Evolutionary conservation across 2,888 invertebrate genomes (phyloP), one percentile per base, ranked within the genome.

Genomic region (Drosophila kokeensis): DNA sequence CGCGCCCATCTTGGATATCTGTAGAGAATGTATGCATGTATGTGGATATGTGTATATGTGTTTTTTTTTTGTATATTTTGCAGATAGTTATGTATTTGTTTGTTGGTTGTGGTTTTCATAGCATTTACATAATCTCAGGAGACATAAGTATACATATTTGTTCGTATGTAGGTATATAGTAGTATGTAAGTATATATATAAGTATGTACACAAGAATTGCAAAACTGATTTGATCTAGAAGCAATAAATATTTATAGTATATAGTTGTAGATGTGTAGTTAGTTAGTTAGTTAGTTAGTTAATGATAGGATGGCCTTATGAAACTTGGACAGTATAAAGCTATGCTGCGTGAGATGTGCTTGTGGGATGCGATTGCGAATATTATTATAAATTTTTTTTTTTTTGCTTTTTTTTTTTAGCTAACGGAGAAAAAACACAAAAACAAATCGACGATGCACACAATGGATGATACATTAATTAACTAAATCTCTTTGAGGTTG

Each of bases 381-480:
- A 30, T 30, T 10, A 30, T 30, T 10, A 10, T 10, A 0, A 2
- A 0, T 7, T 7, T 10, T 30, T 32, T 53, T 24, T 64, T 21
- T n/a, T 13, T 18, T 18, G 13, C 45, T 21, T 48, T 30, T 11
- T 21, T 29, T 50, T 27, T 67, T 29, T 34, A 5, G 15, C 62
- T 29, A 29, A 48, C 11, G 18, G 24, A 58, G 27, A 69, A 60
- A 73, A 62, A 70, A 71, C 64, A 75, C 60, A 76, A 75, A 86
- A 75, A 71, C 76, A 74, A 77, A 74, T 73, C 60, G 50, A 65
- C 36, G 79, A 71, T 71, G 76, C 70, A 73, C 66, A 72, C 73
- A 72, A 59, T 65, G 55, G 52, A 57, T n/a, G 13, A 36, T 36
- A 27, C 24, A 70, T 70, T 60, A 29, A 30, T 10, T 49, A 13